phyloP scores from a whole-genome alignment of 2,888 invertebrate genomes.

The Ophion ellenae region DNA sequence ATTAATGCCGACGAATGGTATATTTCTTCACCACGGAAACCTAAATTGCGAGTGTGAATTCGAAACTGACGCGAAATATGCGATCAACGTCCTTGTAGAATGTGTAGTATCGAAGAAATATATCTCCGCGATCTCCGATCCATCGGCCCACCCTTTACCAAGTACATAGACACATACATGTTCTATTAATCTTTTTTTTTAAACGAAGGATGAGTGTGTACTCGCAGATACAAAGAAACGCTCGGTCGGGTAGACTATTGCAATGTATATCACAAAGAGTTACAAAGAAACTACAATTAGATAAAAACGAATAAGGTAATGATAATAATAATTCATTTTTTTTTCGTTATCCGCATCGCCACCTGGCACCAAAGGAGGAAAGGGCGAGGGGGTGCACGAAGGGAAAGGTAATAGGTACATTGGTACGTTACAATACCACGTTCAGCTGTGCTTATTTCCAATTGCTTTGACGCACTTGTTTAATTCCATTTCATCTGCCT shows the following conservation, averaged over 20 bases:
- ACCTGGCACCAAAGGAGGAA: slow-evolving; percentile 78
- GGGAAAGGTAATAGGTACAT: slow-evolving; percentile 68
- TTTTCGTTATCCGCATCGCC: slow-evolving; percentile 76
- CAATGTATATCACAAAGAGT: slow-evolving; percentile 84
- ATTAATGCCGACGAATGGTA: too few species aligned
- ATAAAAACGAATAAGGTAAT: slow-evolving; percentile 82
- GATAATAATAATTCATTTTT: slow-evolving; percentile 73
- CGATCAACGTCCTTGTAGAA: not conserved
- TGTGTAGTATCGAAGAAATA: not conserved
- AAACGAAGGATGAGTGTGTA: slow-evolving; percentile 76
- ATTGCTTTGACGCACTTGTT: not conserved
- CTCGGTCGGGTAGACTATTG: slow-evolving; percentile 82
- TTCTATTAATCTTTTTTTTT: slow-evolving; percentile 73
- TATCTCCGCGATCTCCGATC: not conserved
- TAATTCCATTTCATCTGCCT: not conserved
- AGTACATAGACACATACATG: slow-evolving; percentile 64
- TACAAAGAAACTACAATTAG: slow-evolving; percentile 83
- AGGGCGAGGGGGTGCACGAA: not conserved
- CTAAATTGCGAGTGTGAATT: too few species aligned
- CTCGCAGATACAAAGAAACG: slow-evolving; percentile 81
- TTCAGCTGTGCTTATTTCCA: slow-evolving; percentile 64
- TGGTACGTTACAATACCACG: slow-evolving; percentile 70
- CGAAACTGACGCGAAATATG: not conserved
- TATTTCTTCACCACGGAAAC: too few species aligned
- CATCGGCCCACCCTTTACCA: not conserved